phyloP scores from a whole-genome alignment of 64 coral and sea anemone genomes.

The Stichodactyla mertensii region DNA sequence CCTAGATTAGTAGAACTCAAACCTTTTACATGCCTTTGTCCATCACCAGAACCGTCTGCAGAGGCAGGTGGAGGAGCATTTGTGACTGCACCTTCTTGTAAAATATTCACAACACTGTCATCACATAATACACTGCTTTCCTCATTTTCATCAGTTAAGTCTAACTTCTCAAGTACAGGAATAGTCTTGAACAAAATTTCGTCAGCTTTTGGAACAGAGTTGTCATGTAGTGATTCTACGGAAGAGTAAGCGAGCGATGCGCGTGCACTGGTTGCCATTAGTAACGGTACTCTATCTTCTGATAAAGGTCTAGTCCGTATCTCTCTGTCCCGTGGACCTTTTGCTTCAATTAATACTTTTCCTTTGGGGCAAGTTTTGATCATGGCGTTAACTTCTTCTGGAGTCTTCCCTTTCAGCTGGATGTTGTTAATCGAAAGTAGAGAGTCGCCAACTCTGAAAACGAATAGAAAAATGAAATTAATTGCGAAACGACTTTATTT shows the following conservation, averaged over 20 bases:
- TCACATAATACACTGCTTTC: not conserved
- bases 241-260: constrained; percentile 21
- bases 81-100: not conserved
- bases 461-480: not conserved
- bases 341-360: constrained; percentile 56
- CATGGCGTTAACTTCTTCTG: constrained; percentile 48
- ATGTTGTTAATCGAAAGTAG: constrained; percentile 57
- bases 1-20: not conserved
- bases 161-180: constrained; percentile 7
- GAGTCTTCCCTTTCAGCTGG: constrained; percentile 5
- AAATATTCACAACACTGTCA: not conserved
- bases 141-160: not conserved
- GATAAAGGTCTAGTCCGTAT: not conserved
- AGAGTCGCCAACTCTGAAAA: constrained; percentile 70
- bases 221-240: constrained; percentile 14
- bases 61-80: not conserved
- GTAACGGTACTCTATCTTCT: not conserved
- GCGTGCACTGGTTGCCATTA: constrained; percentile 17
- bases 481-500: not conserved
- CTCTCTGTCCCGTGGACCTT: constrained; percentile 18
- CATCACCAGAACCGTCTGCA: not conserved
- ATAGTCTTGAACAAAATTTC: not conserved
- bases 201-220: not conserved
- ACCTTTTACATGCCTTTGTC: not conserved
- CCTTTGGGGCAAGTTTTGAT: constrained; percentile 67